Evolutionary conservation across 2,113 vertebrate genomes (phyloP).

Genomic region (Eurypyga helias): DNA sequence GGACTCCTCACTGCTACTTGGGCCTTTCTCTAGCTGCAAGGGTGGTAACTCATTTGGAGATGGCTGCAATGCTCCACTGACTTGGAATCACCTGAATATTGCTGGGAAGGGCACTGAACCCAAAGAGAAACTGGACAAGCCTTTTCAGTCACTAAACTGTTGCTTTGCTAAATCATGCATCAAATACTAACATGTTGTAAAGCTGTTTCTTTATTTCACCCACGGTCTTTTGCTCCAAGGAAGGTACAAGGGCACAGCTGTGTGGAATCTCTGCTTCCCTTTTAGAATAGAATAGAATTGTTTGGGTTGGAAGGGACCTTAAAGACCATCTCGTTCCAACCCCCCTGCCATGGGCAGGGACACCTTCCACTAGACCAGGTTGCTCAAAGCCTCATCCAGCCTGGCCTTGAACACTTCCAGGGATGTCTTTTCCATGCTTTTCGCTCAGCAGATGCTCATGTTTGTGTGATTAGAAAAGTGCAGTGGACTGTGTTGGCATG

Average conservation of each 20-base stretch:
- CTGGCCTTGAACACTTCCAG: too few species aligned
- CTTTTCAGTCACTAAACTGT: neutral
- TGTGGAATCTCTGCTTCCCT: neutral
- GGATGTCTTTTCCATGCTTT: neutral
- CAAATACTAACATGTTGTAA: neutral
- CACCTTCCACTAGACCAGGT: too few species aligned
- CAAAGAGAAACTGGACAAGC: neutral
- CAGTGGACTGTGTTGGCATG: neutral
- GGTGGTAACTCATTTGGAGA: neutral
- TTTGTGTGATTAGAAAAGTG: accelerated
- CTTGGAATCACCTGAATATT: neutral
- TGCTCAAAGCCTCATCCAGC: too few species aligned
- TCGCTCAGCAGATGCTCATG: accelerated
- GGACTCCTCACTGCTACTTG: neutral
- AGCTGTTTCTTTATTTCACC: neutral
- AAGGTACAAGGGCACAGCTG: neutral
- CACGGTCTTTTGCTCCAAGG: accelerated
- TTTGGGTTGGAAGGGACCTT: too few species aligned
- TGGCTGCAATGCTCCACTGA: neutral
- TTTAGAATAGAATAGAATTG: too few species aligned
- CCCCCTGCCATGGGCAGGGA: too few species aligned
- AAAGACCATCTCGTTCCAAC: too few species aligned
- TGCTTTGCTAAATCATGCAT: neutral
- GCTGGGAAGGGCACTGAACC: neutral
- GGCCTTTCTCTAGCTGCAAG: neutral